A percentile compares a stretch with the other conserved stretches of the same genome.
phyloP scores from a whole-genome alignment of 2,113 vertebrate genomes.

The Callocephalon fimbriatum region DNA sequence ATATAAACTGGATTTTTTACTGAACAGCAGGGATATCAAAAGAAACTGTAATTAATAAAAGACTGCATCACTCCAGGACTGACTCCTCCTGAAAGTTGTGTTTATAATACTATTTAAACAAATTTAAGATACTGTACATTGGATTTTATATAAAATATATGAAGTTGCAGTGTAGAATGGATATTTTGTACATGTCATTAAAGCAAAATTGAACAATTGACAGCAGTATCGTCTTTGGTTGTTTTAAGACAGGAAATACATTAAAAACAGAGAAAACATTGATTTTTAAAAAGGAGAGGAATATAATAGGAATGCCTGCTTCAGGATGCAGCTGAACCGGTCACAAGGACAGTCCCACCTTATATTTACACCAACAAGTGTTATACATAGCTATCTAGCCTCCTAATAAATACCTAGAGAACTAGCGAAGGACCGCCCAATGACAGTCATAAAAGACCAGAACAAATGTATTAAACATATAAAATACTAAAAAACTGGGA shows the following conservation, averaged over 20 bases:
- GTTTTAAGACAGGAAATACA: not conserved
- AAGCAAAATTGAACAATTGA: conserved; percentile 46
- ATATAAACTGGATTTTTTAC: conserved; percentile 7
- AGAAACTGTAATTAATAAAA: conserved; percentile 18
- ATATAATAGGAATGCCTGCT: not conserved
- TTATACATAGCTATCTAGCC: not conserved
- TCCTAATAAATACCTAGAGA: not conserved
- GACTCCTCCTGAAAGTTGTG: conserved; percentile 35
- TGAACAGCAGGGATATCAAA: not conserved
- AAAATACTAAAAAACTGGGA: not conserved
- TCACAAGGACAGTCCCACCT: not conserved
- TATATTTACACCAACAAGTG: not conserved
- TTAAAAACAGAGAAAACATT: not conserved
- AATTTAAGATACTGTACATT: conserved; percentile 69
- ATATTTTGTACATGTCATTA: conserved; percentile 68
- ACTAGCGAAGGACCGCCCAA: not conserved
- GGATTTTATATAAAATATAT: conserved; percentile 69
- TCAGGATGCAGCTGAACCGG: not conserved
- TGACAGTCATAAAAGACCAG: not conserved
- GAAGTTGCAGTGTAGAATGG: conserved; percentile 50
- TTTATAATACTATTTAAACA: conserved; percentile 78
- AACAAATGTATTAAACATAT: not conserved
- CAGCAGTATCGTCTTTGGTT: not conserved
- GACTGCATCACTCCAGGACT: conserved; percentile 8
- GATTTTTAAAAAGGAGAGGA: not conserved